Percentiles rank a stretch among this genome's conserved stretches.
Evolutionary conservation across 1,140 invertebrate genomes (phyloP).

Genomic region (Halesus radiatus): DNA sequence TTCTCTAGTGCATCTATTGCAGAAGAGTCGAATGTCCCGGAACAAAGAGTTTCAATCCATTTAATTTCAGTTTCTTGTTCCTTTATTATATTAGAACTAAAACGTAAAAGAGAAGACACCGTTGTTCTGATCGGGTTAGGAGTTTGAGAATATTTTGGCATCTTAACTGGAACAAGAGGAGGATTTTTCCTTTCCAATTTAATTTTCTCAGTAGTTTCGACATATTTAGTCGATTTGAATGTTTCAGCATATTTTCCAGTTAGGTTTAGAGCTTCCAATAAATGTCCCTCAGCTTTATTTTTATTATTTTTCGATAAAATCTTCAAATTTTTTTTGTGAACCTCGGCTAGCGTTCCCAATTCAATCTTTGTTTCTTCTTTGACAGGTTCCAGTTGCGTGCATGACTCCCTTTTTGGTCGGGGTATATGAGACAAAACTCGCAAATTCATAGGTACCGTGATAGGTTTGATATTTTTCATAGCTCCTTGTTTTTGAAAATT

Average conservation of each 20-base stretch:
- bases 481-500: conserved; percentile 63
- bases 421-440: conserved; percentile 61
- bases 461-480: conserved; percentile 60
- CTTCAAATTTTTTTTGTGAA: conserved; percentile 60
- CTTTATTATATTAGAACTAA: conserved; percentile 66
- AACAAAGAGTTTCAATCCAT: conserved; percentile 67
- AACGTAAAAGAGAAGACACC: conserved; percentile 66
- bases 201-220: conserved; percentile 59
- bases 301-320: conserved; percentile 67
- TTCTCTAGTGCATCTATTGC: conserved; percentile 65
- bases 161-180: conserved; percentile 1
- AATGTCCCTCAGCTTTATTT: conserved; percentile 63
- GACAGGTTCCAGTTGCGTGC: too few species aligned
- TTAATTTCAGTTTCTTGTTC: conserved; percentile 69
- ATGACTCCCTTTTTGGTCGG: conserved; percentile 2
- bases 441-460: conserved; percentile 63
- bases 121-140: conserved; percentile 66
- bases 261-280: conserved; percentile 61
- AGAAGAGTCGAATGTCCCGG: conserved; percentile 63
- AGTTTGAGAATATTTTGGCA: conserved; percentile 54
- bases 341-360: conserved; percentile 29
- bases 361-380: conserved; percentile 3
- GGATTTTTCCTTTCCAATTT: conserved; percentile 58
- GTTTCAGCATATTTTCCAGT: conserved; percentile 54
- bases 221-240: conserved; percentile 61